Conservation (phyloP, 2,113 vertebrate genomes). For the Nycticorax nycticorax region DNA sequence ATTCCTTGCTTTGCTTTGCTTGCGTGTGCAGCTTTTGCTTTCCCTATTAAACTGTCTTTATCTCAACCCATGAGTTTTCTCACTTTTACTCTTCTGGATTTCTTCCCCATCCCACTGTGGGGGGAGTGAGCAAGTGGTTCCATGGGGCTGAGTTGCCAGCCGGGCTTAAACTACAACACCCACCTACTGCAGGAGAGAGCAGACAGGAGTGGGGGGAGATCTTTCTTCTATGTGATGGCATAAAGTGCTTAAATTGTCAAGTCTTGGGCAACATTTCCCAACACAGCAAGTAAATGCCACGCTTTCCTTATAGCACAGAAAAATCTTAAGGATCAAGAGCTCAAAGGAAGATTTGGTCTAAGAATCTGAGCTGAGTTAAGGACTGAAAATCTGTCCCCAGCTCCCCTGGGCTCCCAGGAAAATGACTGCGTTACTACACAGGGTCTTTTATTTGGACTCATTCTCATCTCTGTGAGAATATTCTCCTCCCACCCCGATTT, state of each 20-base stretch:
- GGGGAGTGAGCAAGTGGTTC: no score
- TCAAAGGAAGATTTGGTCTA: background rate
- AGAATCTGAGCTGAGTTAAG: background rate
- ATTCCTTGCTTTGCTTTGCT: no score
- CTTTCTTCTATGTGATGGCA: background rate
- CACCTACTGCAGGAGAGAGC: background rate
- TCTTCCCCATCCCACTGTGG: no score
- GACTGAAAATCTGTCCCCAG: background rate
- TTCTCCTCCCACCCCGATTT: background rate
- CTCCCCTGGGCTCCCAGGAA: background rate
- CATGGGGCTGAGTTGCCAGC: no score
- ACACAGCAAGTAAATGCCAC: background rate
- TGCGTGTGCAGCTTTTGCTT: no score
- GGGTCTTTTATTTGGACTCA: background rate
- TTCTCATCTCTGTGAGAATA: conserved; percentile 1
- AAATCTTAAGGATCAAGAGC: background rate
- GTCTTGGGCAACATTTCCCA: background rate
- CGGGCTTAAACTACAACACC: no score
- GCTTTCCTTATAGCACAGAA: background rate
- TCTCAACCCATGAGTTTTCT: no score
- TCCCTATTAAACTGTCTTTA: no score
- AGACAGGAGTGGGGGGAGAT: background rate
- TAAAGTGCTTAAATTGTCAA: background rate
- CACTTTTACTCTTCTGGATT: no score
- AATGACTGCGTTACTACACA: background rate